Evolutionary conservation across 2,797 vertebrate species (phyloP).

Genomic region (Protosalanx chinensis): DNA sequence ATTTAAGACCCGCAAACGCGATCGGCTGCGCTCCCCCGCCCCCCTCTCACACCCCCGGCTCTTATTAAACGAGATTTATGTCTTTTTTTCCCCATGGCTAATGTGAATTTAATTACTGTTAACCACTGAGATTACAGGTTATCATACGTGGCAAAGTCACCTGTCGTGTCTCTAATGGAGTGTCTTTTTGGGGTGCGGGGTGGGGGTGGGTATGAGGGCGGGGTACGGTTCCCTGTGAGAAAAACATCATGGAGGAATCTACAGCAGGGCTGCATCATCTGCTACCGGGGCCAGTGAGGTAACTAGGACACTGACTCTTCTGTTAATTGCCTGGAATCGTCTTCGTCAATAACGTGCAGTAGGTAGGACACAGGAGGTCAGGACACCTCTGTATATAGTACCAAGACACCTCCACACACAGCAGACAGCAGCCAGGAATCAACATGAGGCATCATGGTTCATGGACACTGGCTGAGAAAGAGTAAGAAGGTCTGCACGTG

Average conservation of each 20-base stretch:
- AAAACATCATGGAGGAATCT: not conserved
- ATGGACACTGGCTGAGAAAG: too few species aligned
- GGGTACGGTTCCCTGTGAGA: not conserved
- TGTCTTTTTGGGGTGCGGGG: not conserved
- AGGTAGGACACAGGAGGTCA: constrained; percentile 1
- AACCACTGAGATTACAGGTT: constrained; percentile 3
- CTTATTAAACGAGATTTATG: constrained; percentile 25
- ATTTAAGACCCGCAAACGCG: constrained; percentile 49
- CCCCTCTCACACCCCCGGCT: constrained; percentile 16
- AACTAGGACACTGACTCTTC: not conserved
- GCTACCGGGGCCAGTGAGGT: not conserved
- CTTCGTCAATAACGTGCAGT: not conserved
- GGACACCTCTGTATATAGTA: not conserved
- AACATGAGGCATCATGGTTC: too few species aligned
- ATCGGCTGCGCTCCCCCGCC: too few species aligned
- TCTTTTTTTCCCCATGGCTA: not conserved
- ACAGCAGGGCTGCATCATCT: not conserved
- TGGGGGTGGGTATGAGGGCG: too few species aligned
- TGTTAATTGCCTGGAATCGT: not conserved
- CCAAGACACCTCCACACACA: not conserved
- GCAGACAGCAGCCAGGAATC: not conserved
- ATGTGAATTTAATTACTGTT: not conserved
- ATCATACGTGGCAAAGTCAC: not conserved
- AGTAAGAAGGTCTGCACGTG: too few species aligned
- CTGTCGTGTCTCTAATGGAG: not conserved